Percentiles rank a stretch among this genome's conserved stretches.
These are phyloP conservation scores for Heliothis subflexa DNA, from an alignment of 1,140 invertebrate genomes.

Conservation along the genomic window DNA sequence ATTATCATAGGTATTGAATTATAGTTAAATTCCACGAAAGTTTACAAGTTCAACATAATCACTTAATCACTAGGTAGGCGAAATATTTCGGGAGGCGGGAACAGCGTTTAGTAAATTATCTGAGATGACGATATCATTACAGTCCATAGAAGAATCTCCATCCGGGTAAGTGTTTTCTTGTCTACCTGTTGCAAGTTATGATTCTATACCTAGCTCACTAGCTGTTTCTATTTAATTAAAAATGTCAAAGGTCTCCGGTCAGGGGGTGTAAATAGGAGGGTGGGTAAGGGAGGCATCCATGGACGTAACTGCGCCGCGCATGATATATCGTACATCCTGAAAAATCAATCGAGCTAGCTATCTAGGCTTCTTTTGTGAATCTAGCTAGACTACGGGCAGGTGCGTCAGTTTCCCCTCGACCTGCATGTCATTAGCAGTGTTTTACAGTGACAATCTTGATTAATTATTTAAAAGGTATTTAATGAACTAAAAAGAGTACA, in stretches of 20 bases:
- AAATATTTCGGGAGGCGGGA: constrained; percentile 97
- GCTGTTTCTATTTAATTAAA: not conserved
- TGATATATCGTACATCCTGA: not conserved
- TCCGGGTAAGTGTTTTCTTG: constrained; percentile 79
- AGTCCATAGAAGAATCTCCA: constrained; percentile 94
- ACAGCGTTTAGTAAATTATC: constrained; percentile 96
- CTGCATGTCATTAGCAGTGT: not conserved
- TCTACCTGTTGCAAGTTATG: too few relatives aligned
- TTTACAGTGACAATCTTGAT: too few relatives aligned
- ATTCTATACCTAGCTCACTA: not conserved
- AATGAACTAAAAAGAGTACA: too few relatives aligned
- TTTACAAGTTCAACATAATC: not conserved
- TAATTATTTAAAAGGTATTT: too few relatives aligned
- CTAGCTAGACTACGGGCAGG: not conserved
- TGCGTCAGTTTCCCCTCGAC: not conserved
- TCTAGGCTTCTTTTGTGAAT: not conserved
- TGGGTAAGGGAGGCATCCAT: not conserved
- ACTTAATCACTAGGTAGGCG: constrained; percentile 69
- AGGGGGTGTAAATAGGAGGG: not conserved
- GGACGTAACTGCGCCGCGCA: constrained; percentile 10
- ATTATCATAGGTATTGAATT: too few relatives aligned
- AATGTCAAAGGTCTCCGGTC: not conserved
- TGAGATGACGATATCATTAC: constrained; percentile 97
- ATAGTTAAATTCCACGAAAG: not conserved
- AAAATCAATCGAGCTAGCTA: constrained; percentile 12